Evolutionary conservation across 2,888 invertebrate species (phyloP).

Genomic region (Amorpha juglandis): DNA sequence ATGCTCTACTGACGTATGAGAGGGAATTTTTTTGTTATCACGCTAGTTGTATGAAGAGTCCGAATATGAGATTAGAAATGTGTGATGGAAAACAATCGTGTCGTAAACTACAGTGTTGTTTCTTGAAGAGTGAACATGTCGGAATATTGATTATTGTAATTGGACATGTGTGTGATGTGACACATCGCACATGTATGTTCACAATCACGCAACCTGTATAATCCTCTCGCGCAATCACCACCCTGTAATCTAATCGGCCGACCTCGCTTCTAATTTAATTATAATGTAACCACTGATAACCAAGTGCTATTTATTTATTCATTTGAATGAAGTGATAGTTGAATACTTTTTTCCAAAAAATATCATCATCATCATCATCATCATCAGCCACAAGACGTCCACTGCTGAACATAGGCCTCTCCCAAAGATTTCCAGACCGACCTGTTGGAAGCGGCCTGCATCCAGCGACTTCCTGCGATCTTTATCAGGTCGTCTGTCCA

Average conservation of each 20-base stretch:
- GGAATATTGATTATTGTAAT: slow-evolving; percentile 8
- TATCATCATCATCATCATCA: too few relatives aligned
- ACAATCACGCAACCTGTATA: neutral
- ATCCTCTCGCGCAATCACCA: too few relatives aligned
- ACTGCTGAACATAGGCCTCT: too few relatives aligned
- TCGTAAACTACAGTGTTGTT: neutral
- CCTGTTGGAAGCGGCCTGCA: too few relatives aligned
- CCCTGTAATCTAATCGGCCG: too few relatives aligned
- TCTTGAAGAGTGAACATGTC: slow-evolving; percentile 2
- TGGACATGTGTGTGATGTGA: neutral
- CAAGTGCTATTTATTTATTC: slow-evolving; percentile 12
- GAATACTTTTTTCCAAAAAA: neutral
- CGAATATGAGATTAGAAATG: neutral
- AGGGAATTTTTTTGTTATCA: too few relatives aligned
- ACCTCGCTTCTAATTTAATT: neutral
- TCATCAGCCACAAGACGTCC: too few relatives aligned
- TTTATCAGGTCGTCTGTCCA: too few relatives aligned
- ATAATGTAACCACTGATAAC: neutral
- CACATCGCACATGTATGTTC: neutral
- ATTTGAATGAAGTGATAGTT: neutral
- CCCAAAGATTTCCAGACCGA: too few relatives aligned
- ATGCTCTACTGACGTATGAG: too few relatives aligned
- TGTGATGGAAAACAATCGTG: neutral
- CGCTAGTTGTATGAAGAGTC: too few relatives aligned
- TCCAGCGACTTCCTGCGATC: too few relatives aligned